Evolutionary conservation across 2,113 vertebrate genomes (phyloP), one percentile per base, ranked within the genome.

Genomic region (Carassius gibelio): DNA sequence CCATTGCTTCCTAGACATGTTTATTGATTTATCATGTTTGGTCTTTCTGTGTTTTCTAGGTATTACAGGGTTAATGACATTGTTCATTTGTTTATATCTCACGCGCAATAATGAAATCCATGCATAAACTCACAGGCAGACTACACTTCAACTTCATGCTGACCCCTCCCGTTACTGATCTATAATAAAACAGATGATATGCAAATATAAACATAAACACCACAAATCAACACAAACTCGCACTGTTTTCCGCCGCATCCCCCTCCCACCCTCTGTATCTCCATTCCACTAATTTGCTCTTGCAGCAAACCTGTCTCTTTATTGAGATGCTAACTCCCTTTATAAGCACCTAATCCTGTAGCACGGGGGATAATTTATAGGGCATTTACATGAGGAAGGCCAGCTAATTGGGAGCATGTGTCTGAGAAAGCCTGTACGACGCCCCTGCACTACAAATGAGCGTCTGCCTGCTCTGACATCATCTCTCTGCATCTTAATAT

Each of bases 391-490:
- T 97, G 97, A 97, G 97, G 97, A 97, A 96, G 94, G 96, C 95
- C 94, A 93, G 96, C 96, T 99, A 99, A 99, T 99, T 98, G 97
- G 96, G 96, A 98, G 97, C 97, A 97, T 97, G 97, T 97, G 97
- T 99, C 96, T 97, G 95, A 84, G 90, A 98, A 98, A 98, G 96
- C 96, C 96, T 92, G 86, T 87, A 94, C 93, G 92, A 94, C 93
- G 94, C 94, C 93, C 93, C 94, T 93, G 93, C 94, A 95, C 95
- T 94, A 93, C 96, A 96, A 95, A 97, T 95, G 94, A 96, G 95
- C 94, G 85, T 87, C 88, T 85, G 90, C 38, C 64, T 34, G 82
- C 50, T 72, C 86, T 89, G 88, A 86, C 86, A 87, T 89, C 90
- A 68, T 92, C 92, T 21, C 69, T 57, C 42, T 21, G 36, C 79